Base-by-base conservation (phyloP, 2,797 vertebrate species). In the Choloepus didactylus region DNA sequence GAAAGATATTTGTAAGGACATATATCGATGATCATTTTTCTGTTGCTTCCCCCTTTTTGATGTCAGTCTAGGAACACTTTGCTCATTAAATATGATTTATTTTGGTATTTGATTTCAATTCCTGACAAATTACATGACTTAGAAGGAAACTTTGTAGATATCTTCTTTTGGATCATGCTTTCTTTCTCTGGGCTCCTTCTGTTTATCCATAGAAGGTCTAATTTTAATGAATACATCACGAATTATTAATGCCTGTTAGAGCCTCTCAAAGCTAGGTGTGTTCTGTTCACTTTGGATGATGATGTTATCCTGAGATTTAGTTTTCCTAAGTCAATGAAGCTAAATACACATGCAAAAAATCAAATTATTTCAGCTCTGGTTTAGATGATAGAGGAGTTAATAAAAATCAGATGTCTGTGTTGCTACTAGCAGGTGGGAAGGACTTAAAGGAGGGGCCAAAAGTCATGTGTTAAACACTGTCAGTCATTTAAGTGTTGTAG, bases 11-110 rank as follows among this genome's bases (percentile, higher is more conserved):
- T 95, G 44, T 0, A 0, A 93, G 96, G 82, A 25, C 70, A 38
- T 64, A 8, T 77, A 81, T 81, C 31, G 1, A 19, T 90, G 41
- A 83, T 80, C 90, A 49, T 87, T 87, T 84, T 92, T 95, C 81
- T 66, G 56, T 72, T 95, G 5, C 38, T 88, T 35, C 70, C 67
- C 75, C 89, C 92, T 67, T 89, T 76, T 73, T 75, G 12, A 59
- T 97, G 90, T 79, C 19, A 54, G 88, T 77, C 1, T 19, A 67
- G 51, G 49, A 59, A 96, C 92, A 93, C 91, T 92, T 59, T 95
- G 75, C 70, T 93, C 54, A 84, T 97, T 97, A 96, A 95, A 87
- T 89, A 91, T 88, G 73, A 95, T 96, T 94, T 92, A 94, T 88
- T 44, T 54, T 93, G 41, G n/a, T 46, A 95, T 95, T 97, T 81